These are phyloP conservation scores for Gavialis gangeticus DNA, from an alignment of 2,113 vertebrate genomes.

Conservation along the genomic window DNA sequence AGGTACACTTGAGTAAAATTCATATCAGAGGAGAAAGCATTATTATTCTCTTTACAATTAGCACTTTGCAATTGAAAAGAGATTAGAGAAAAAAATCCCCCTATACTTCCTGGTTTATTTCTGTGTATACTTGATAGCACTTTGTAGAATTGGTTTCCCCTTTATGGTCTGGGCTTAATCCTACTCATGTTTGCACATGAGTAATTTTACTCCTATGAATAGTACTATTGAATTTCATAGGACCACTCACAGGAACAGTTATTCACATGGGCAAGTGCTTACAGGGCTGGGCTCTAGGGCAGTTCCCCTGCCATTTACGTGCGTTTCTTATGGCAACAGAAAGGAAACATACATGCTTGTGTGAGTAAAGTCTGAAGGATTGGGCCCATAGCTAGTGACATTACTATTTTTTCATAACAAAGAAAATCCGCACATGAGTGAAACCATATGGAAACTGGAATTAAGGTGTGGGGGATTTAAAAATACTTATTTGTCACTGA, in stretches of 20 bases:
- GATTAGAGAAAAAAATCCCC: background rate
- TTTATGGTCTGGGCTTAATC: background rate
- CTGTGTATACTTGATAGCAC: background rate
- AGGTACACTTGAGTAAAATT: background rate
- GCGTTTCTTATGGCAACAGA: constrained; percentile 17
- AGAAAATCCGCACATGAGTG: constrained; percentile 67
- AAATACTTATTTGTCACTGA: constrained; percentile 71
- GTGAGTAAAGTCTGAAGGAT: constrained; percentile 55
- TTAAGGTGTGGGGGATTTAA: constrained; percentile 74
- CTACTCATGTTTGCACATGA: constrained; percentile 36
- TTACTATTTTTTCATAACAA: constrained; percentile 64
- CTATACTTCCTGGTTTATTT: background rate
- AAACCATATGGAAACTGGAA: constrained; percentile 73
- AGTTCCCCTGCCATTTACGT: constrained; percentile 14
- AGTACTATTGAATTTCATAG: constrained; percentile 41
- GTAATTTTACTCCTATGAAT: constrained; percentile 51
- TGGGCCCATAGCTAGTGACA: constrained; percentile 68
- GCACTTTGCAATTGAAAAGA: background rate
- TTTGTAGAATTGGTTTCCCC: background rate
- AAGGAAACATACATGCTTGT: constrained; percentile 61
- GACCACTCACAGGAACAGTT: constrained; percentile 29
- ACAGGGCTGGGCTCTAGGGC: constrained; percentile 29
- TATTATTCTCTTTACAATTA: background rate
- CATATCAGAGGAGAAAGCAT: background rate
- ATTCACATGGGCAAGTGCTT: constrained; percentile 36